Conservation (phyloP, 2,797 vertebrate species). For the Hippocampus kuda region DNA sequence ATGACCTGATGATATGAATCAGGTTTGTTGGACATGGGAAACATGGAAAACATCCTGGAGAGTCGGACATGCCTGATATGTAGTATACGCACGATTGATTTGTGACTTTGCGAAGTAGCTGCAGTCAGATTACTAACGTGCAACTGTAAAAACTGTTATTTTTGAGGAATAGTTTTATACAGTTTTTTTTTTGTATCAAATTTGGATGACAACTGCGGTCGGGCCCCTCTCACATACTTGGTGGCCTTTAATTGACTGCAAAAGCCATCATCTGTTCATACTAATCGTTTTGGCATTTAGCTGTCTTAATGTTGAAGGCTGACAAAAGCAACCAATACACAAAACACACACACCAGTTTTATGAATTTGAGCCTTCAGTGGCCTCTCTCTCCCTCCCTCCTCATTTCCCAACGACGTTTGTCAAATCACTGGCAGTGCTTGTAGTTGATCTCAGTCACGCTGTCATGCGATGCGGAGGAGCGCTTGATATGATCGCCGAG, state of each 20-base stretch:
- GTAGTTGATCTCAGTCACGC: slow-evolving; percentile 10
- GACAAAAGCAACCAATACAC: background rate
- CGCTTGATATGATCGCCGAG: background rate
- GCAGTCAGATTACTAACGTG: too few relatives aligned
- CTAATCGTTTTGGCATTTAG: background rate
- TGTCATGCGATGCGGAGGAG: slow-evolving; percentile 8
- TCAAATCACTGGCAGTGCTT: slow-evolving; percentile 14
- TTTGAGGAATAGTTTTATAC: background rate
- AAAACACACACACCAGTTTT: background rate
- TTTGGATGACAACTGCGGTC: background rate
- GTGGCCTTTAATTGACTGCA: background rate
- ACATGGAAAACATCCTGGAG: too few relatives aligned
- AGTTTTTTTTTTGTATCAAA: background rate
- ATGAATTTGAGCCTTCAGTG: background rate
- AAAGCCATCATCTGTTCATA: background rate
- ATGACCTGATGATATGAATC: too few relatives aligned
- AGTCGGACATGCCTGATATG: too few relatives aligned
- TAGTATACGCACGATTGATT: too few relatives aligned
- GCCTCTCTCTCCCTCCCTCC: background rate
- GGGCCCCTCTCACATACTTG: background rate
- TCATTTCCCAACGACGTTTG: slow-evolving; percentile 3
- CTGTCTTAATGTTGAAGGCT: background rate
- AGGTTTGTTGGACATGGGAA: too few relatives aligned
- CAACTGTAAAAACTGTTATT: too few relatives aligned
- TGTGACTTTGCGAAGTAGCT: too few relatives aligned